These are phyloP conservation scores for Euplagia quadripunctaria DNA, from an alignment of 2,888 invertebrate genomes.

Conservation along the genomic window DNA sequence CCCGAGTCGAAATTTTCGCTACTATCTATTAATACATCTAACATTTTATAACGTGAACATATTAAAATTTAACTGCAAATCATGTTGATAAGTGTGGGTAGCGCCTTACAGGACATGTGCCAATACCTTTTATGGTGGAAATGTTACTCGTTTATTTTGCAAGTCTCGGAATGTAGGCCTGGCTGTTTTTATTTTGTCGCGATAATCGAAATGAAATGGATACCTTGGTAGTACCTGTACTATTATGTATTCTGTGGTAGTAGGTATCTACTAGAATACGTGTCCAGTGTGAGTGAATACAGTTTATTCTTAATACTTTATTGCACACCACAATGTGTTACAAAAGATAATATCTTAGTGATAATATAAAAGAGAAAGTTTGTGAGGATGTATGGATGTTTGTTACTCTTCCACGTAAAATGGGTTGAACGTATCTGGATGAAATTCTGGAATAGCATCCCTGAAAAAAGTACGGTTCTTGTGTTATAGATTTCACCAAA, in stretches of 20 bases:
- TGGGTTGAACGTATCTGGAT: too few species aligned
- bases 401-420: too few species aligned
- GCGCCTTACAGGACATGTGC: conserved; percentile 67
- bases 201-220: conserved; percentile 40
- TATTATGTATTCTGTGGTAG: background rate
- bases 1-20: too few species aligned
- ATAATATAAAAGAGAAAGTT: too few species aligned
- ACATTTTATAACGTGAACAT: background rate
- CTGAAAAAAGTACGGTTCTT: too few species aligned
- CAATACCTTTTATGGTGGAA: conserved; percentile 67
- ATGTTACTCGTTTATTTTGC: conserved; percentile 65
- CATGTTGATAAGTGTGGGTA: background rate
- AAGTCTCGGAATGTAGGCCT: conserved; percentile 67
- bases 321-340: too few species aligned
- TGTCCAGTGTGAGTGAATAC: background rate
- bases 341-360: too few species aligned
- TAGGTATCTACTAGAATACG: background rate
- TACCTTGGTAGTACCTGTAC: background rate
- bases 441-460: too few species aligned
- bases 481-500: too few species aligned
- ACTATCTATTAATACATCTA: too few species aligned
- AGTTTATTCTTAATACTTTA: background rate
- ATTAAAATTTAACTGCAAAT: background rate
- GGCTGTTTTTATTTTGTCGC: conserved; percentile 52
- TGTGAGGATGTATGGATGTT: too few species aligned